These are phyloP conservation scores for Heterodera schachtii DNA, from an alignment of 1,140 invertebrate genomes.

Conservation along the genomic window DNA sequence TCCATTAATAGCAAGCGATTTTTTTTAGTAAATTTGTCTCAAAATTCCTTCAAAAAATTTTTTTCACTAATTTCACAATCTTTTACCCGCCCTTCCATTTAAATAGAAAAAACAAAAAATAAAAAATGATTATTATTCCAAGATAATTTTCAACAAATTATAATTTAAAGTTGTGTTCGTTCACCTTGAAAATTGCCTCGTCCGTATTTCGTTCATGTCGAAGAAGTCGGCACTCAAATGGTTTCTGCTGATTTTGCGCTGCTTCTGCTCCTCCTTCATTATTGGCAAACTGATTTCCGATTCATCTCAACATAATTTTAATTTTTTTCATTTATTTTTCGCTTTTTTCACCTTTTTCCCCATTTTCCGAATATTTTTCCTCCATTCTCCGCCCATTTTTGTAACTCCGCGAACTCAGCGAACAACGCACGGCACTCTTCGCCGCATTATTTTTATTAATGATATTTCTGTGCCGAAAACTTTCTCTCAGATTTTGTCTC, in stretches of 20 bases:
- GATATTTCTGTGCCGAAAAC: background rate
- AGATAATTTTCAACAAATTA: too few species aligned
- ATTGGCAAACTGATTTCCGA: background rate
- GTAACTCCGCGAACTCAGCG: background rate
- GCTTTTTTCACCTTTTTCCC: background rate
- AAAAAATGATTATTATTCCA: background rate
- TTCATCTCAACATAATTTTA: background rate
- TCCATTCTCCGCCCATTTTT: background rate
- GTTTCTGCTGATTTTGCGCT: slow-evolving; percentile 4
- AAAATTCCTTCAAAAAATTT: too few species aligned
- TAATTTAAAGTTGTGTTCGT: too few species aligned
- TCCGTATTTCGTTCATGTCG: slow-evolving; percentile 1
- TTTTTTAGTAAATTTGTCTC: too few species aligned
- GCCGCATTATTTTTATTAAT: background rate
- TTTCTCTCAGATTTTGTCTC: background rate
- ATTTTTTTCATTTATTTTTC: background rate
- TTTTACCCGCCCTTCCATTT: too few species aligned
- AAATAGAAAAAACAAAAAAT: too few species aligned
- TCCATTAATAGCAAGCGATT: too few species aligned
- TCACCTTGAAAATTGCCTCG: slow-evolving; percentile 15
- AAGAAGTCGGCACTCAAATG: slow-evolving; percentile 9
- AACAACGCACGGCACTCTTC: background rate
- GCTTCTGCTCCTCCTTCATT: background rate
- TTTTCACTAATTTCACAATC: too few species aligned
- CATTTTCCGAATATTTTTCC: background rate